These are phyloP conservation scores for Cherax quadricarinatus DNA, from an alignment of 1,140 invertebrate genomes.

Conservation along the genomic window DNA sequence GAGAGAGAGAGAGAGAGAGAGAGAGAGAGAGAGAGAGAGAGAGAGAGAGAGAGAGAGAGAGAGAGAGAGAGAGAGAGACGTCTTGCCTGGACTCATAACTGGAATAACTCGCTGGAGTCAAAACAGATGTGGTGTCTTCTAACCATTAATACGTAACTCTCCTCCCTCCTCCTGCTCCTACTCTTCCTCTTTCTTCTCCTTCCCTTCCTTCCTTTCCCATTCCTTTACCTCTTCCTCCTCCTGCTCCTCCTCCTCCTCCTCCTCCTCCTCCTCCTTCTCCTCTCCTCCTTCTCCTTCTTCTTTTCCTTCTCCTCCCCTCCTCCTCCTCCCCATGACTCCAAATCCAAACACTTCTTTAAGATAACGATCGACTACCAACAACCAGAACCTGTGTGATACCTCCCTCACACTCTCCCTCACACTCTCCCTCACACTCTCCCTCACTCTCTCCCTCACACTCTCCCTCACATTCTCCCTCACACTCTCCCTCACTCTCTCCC, in stretches of 20 bases:
- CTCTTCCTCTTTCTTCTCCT: too few species aligned
- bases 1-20: slow-evolving; percentile 1
- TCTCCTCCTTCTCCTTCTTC: background rate
- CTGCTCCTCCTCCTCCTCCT: too few species aligned
- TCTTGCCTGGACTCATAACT: background rate
- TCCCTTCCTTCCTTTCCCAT: too few species aligned
- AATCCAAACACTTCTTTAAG: background rate
- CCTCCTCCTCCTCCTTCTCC: too few species aligned
- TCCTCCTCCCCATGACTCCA: background rate
- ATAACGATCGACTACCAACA: background rate
- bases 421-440: too few species aligned
- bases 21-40: background rate
- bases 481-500: too few species aligned
- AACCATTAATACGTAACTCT: background rate
- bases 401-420: too few species aligned
- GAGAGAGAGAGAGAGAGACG: slow-evolving; percentile 6
- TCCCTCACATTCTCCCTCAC: too few species aligned
- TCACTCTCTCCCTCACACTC: too few species aligned
- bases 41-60: background rate
- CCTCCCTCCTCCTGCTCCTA: background rate
- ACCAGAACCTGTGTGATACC: background rate
- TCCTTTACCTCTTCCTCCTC: background rate
- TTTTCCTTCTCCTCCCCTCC: background rate
- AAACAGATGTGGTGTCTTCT: background rate
- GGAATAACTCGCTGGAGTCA: background rate